These are phyloP conservation scores for Bhutanitis thaidina DNA, from an alignment of 2,888 invertebrate species.

Conservation along the genomic window DNA sequence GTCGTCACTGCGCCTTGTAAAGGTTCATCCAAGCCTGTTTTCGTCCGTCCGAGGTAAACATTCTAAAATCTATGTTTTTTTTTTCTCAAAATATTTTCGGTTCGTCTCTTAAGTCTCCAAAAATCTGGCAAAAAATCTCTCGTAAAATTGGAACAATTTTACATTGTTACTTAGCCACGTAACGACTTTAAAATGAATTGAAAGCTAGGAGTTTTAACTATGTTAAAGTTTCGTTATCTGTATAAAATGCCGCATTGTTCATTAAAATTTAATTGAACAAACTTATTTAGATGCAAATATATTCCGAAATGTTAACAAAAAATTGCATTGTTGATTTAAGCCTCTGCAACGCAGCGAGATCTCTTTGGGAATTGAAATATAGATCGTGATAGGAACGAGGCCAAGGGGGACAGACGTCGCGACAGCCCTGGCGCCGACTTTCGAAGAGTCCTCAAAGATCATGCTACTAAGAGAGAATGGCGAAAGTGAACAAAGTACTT, in stretches of 20 bases:
- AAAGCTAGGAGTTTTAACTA: background rate
- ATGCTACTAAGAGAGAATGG: background rate
- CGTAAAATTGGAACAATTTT: background rate
- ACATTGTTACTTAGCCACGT: background rate
- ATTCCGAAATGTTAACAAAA: background rate
- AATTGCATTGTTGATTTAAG: background rate
- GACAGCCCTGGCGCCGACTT: slow-evolving; percentile 22
- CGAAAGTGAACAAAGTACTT: too few species aligned
- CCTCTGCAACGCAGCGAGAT: background rate
- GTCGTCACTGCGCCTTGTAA: too few species aligned
- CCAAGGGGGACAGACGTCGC: slow-evolving; percentile 23
- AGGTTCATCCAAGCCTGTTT: too few species aligned
- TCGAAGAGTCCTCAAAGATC: slow-evolving; percentile 3
- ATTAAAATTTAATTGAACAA: background rate
- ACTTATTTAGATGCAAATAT: slow-evolving; percentile 5
- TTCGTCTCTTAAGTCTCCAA: too few species aligned
- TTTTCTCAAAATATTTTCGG: too few species aligned
- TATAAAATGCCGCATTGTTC: slow-evolving; percentile 2
- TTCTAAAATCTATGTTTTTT: too few species aligned
- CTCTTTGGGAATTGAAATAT: slow-evolving; percentile 18
- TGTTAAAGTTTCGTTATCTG: background rate
- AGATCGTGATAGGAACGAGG: slow-evolving; percentile 14
- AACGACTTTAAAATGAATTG: too few species aligned
- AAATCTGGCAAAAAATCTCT: too few species aligned
- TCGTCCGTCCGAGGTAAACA: too few species aligned